Percentiles rank a stretch among this genome's conserved stretches.
phyloP scores from a whole-genome alignment of 30 jellyfish, hydroid and myxozoan genomes.

The Chrysaora quinquecirrha region DNA sequence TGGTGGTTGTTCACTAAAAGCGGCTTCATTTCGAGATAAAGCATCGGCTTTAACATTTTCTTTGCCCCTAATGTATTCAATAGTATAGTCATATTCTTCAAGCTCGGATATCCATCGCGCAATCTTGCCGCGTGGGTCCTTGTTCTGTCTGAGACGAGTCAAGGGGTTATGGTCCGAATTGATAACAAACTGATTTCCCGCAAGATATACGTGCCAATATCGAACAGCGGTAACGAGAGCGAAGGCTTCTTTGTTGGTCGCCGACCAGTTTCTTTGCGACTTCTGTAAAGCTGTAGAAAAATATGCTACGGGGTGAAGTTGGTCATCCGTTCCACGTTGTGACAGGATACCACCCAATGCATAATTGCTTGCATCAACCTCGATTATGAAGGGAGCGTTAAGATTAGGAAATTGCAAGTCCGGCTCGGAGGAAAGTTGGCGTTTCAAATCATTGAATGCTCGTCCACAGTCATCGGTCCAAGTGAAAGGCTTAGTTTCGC shows the following conservation, averaged over 20 bases:
- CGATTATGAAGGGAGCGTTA: background rate
- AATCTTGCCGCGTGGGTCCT: conserved; percentile 2
- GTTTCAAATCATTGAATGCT: conserved; percentile 4
- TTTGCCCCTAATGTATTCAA: background rate
- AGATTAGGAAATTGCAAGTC: background rate
- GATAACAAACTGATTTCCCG: conserved; percentile 9
- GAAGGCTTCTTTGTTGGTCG: conserved; percentile 22
- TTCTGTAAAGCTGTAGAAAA: conserved; percentile 2
- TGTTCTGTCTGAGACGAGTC: background rate
- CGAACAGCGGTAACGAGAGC: conserved; percentile 9
- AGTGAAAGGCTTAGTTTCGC: conserved; percentile 5
- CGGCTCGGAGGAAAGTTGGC: conserved; percentile 3
- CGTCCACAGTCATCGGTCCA: conserved; percentile 20
- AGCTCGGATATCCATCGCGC: conserved; percentile 5
- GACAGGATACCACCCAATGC: conserved; percentile 16
- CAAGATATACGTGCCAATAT: conserved; percentile 6
- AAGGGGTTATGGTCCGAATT: conserved; percentile 13
- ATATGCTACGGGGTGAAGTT: conserved; percentile 20
- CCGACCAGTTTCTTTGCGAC: conserved; percentile 28
- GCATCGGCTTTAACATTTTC: background rate
- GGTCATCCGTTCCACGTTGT: background rate
- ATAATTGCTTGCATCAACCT: conserved; percentile 15
- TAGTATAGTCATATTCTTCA: conserved; percentile 1
- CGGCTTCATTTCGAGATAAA: background rate
- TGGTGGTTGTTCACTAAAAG: background rate